These are phyloP conservation scores for Chromobotia macracanthus DNA, from an alignment of 2,797 vertebrate genomes.

Conservation along the genomic window DNA sequence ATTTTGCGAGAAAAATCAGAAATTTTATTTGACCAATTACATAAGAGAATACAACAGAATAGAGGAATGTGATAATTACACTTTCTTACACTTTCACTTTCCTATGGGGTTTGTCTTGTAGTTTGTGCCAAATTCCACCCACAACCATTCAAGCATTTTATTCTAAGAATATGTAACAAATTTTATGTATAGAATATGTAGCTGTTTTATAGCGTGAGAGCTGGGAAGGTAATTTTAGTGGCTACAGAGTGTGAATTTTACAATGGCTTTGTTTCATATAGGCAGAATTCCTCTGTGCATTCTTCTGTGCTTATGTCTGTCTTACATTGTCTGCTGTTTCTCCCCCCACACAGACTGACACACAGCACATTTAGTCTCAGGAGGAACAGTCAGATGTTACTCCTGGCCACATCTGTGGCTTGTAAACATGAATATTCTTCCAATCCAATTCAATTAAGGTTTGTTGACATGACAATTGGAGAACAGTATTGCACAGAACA, in stretches of 20 bases:
- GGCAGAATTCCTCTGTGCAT: slow-evolving; percentile 20
- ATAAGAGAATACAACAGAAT: not conserved
- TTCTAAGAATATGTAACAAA: not conserved
- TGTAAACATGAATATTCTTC: slow-evolving; percentile 44
- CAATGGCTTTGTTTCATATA: slow-evolving; percentile 16
- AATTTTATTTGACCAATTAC: slow-evolving; percentile 35
- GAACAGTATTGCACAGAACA: not conserved
- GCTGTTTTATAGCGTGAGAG: not conserved
- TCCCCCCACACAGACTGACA: slow-evolving; percentile 34
- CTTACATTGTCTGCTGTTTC: slow-evolving; percentile 35
- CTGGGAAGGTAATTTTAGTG: not conserved
- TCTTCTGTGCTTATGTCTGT: slow-evolving; percentile 9
- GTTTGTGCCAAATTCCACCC: slow-evolving; percentile 25
- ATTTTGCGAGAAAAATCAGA: not conserved
- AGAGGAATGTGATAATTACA: slow-evolving; percentile 29
- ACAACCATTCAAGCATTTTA: not conserved
- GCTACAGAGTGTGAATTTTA: not conserved
- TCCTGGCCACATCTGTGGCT: slow-evolving; percentile 11
- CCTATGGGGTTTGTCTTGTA: not conserved
- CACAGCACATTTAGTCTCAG: slow-evolving; percentile 43
- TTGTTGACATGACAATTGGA: not conserved
- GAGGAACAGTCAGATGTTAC: slow-evolving; percentile 10
- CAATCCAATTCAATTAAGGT: not conserved
- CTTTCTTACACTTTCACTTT: not conserved
- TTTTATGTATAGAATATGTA: not conserved